phyloP scores from a whole-genome alignment of 2,797 vertebrate genomes.

The Pseudochirops cupreus region DNA sequence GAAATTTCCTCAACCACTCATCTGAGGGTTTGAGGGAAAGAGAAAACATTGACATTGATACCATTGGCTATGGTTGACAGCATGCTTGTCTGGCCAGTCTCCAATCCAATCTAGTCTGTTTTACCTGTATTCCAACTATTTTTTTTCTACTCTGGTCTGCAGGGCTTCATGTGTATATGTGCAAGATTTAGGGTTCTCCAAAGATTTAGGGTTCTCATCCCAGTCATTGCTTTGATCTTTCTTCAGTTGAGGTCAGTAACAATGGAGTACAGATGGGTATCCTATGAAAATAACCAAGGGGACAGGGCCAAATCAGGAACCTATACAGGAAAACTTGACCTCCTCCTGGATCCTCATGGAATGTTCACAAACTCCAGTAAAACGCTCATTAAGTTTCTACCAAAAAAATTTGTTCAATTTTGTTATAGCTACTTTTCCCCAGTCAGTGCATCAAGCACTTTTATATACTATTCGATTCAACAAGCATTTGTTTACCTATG shows the following conservation, averaged over 20 bases:
- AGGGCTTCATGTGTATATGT: not conserved
- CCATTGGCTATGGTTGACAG: not conserved
- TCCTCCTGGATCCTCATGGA: not conserved
- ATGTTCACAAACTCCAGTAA: not conserved
- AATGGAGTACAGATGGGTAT: not conserved
- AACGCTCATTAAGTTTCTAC: not conserved
- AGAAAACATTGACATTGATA: not conserved
- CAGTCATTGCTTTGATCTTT: not conserved
- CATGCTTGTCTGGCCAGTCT: not conserved
- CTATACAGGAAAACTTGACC: not conserved
- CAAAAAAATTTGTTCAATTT: not conserved
- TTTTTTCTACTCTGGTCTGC: not conserved
- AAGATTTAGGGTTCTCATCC: not conserved
- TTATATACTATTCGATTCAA: not conserved
- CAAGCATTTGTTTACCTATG: constrained; percentile 9
- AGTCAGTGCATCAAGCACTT: constrained; percentile 14
- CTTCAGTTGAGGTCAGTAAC: not conserved
- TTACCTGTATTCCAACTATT: not conserved
- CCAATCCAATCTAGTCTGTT: not conserved
- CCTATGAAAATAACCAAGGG: not conserved
- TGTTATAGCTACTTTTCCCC: not conserved
- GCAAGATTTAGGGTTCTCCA: not conserved
- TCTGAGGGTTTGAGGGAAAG: not conserved
- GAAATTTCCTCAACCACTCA: not conserved
- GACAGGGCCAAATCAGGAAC: not conserved